Evolutionary conservation across 2,797 vertebrate genomes (phyloP).

Genomic region (Ataeniobius toweri): DNA sequence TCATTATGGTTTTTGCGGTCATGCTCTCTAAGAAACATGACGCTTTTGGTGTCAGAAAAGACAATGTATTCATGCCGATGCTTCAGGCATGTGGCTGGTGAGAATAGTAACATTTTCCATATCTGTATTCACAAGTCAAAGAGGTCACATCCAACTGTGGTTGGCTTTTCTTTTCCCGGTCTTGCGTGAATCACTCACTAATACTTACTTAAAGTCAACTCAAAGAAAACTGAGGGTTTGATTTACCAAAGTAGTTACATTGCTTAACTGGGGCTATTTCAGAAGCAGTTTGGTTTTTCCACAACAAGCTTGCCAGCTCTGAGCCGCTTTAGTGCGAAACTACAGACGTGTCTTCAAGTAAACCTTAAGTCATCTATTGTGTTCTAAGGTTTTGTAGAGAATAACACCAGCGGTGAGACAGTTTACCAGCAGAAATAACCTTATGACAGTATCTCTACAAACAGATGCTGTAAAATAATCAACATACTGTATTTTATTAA

Average conservation of each 20-base stretch:
- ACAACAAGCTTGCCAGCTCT: neutral
- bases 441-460: neutral
- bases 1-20: constrained; percentile 38
- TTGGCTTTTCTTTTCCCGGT: constrained; percentile 29
- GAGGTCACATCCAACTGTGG: constrained; percentile 26
- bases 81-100: constrained; percentile 33
- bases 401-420: neutral
- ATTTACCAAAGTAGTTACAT: neutral
- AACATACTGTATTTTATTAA: neutral
- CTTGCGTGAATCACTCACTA: constrained; percentile 40
- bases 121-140: constrained; percentile 24
- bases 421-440: neutral
- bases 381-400: neutral
- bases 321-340: neutral
- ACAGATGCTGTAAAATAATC: neutral
- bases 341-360: neutral
- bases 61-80: constrained; percentile 35
- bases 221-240: neutral
- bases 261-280: neutral
- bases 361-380: neutral
- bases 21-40: constrained; percentile 5
- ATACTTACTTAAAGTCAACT: constrained; percentile 27
- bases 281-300: neutral
- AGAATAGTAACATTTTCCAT: constrained; percentile 30
- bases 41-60: constrained; percentile 24